Evolutionary conservation across 2,888 invertebrate genomes (phyloP), one percentile per base, ranked within the genome.

Genomic region (Trichacis sp.): DNA sequence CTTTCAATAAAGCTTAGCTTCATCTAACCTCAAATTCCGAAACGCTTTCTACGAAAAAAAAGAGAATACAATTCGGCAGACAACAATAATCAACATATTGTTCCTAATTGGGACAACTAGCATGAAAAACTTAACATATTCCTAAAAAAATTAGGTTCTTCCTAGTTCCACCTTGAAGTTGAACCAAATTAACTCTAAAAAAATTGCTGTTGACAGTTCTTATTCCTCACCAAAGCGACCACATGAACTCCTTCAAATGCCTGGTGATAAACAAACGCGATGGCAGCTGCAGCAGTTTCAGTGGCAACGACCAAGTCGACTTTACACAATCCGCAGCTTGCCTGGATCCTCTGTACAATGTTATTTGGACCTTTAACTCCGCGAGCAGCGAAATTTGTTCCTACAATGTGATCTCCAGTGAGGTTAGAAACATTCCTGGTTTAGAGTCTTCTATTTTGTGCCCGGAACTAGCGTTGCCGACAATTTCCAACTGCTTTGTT

Each of bases 321-420:
- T 93, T 97, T 71, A 90, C 89, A 14, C 91, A 92, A 73, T 91
- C 91, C 70, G 90, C 92, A 47, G 91, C 93, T 0, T 93, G 93
- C 76, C 87, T 98, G 74, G 98, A 98, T 86, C 95, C 97, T 0
- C 87, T 93, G 52, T 97, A 96, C 84, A 95, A 97, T 84, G 92
- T 97, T 0, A 86, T 98, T 1, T 98, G 98, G 98, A 93, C 95
- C 73, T 98, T 92, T 74, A 90, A 92, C 80, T 90, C 92, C 0
- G 86, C 88, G 20, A 90, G 83, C 53, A 88, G 88, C 60, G 88
- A 89, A 73, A 85, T 95, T 73, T 88, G 88, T 58, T 94, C 94
- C 77, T 95, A 93, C 85, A 96, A 96, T 83, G 91, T 95, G 3
- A 88, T 95, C 48, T 92, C 92, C 0, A 91, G 92, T 51, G 95